Evolutionary conservation across 2,888 invertebrate genomes (phyloP).

Genomic region (Calliphora vomitoria): DNA sequence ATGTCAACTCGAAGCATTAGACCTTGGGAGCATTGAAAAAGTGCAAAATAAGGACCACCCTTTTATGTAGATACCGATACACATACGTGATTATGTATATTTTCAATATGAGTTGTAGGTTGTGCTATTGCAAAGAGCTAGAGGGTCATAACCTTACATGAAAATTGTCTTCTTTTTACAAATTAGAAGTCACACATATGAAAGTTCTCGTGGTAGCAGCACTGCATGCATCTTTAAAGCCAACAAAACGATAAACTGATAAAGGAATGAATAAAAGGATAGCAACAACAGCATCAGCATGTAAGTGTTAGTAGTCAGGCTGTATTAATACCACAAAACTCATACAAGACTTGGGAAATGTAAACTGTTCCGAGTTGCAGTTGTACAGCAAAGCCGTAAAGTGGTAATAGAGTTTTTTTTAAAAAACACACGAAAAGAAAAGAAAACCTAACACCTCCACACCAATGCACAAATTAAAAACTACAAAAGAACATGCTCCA

Average conservation of each 20-base stretch:
- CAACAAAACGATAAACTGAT: constrained; percentile 16
- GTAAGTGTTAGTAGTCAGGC: background rate
- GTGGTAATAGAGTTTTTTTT: constrained; percentile 7
- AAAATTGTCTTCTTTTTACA: constrained; percentile 49
- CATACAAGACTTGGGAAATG: background rate
- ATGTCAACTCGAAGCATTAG: too few relatives aligned
- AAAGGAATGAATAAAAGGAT: constrained; percentile 22
- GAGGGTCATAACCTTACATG: constrained; percentile 12
- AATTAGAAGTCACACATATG: constrained; percentile 36
- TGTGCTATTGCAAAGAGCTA: background rate
- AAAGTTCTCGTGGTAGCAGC: background rate
- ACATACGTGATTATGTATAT: background rate
- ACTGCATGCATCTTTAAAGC: background rate
- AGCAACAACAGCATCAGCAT: background rate
- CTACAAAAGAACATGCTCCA: background rate
- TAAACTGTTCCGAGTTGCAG: background rate
- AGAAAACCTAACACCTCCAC: background rate
- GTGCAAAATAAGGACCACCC: too few relatives aligned
- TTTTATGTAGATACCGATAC: too few relatives aligned
- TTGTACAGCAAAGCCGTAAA: background rate
- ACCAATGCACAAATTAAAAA: background rate
- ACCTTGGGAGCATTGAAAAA: too few relatives aligned
- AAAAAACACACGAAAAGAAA: background rate
- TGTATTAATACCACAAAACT: constrained; percentile 27
- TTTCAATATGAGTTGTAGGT: background rate